A percentile compares a stretch with the other conserved stretches of the same genome.
phyloP scores from a whole-genome alignment of 2,888 invertebrate species.

The Rotaria socialis region DNA sequence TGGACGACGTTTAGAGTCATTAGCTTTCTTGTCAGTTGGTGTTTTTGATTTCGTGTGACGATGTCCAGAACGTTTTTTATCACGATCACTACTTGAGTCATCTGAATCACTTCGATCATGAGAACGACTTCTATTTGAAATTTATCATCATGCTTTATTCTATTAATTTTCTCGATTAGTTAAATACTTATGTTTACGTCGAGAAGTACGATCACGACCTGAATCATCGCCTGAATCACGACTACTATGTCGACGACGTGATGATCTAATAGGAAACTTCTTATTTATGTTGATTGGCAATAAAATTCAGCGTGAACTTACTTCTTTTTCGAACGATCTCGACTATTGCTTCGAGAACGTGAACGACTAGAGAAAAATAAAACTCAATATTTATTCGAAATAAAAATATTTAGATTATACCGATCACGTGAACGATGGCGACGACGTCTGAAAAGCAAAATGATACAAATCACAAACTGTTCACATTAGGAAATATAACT shows the following conservation, averaged over 20 bases:
- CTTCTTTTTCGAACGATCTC: neutral
- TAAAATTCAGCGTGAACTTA: neutral
- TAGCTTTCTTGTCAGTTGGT: too few relatives aligned
- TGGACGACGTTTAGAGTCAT: too few relatives aligned
- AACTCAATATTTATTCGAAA: too few relatives aligned
- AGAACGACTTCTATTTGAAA: too few relatives aligned
- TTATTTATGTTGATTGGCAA: neutral
- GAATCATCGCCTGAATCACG: neutral
- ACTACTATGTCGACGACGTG: neutral
- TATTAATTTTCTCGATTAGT: too few relatives aligned
- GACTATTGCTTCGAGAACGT: neutral
- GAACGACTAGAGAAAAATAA: too few relatives aligned
- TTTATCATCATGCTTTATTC: too few relatives aligned
- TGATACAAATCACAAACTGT: neutral
- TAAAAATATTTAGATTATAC: too few relatives aligned
- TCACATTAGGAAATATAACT: neutral
- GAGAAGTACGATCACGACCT: neutral
- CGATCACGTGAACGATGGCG: neutral
- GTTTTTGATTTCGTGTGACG: too few relatives aligned
- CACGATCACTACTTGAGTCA: neutral
- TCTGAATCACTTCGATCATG: slow-evolving; percentile 6
- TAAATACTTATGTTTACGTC: too few relatives aligned
- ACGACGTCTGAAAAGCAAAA: neutral
- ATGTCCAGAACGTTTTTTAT: neutral
- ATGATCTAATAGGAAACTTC: neutral